Conservation (phyloP, 64 coral and sea anemone species). For the Platygyra sinensis region DNA sequence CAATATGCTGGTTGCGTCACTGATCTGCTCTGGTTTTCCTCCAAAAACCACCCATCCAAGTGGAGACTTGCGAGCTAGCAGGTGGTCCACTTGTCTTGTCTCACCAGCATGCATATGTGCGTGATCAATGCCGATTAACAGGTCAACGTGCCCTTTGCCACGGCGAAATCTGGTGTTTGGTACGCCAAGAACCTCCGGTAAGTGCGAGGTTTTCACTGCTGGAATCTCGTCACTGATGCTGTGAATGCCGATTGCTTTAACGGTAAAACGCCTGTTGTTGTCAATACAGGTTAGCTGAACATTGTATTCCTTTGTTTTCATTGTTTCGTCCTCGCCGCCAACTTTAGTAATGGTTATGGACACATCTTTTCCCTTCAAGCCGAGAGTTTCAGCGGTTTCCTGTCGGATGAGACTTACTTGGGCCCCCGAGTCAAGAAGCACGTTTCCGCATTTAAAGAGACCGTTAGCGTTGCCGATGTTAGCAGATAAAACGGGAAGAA, state of each 20-base stretch:
- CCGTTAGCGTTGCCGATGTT: background rate
- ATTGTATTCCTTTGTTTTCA: too few species aligned
- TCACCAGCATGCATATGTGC: constrained; percentile 22
- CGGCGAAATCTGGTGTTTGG: too few species aligned
- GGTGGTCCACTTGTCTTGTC: constrained; percentile 8
- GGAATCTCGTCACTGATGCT: too few species aligned
- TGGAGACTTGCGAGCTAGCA: constrained; percentile 18
- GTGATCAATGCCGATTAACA: constrained; percentile 3
- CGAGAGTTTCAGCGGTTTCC: too few species aligned
- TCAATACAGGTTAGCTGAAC: too few species aligned
- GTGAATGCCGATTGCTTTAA: too few species aligned
- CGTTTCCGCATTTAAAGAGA: constrained; percentile 5
- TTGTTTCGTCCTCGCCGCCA: too few species aligned
- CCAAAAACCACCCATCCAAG: constrained; percentile 58
- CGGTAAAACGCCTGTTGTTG: too few species aligned
- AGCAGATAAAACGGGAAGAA: constrained; percentile 24
- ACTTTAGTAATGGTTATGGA: too few species aligned
- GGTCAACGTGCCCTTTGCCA: too few species aligned
- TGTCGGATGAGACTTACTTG: constrained; percentile 46
- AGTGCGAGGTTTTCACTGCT: too few species aligned
- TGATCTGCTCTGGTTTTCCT: background rate
- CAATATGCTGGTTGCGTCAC: background rate
- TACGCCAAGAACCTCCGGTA: too few species aligned
- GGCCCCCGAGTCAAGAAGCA: constrained; percentile 39
- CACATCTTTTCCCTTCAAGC: background rate